Evolutionary conservation across 2,797 vertebrate species (phyloP), one percentile per base, ranked within the genome.

Genomic region (Melanotaenia trifasciata): DNA sequence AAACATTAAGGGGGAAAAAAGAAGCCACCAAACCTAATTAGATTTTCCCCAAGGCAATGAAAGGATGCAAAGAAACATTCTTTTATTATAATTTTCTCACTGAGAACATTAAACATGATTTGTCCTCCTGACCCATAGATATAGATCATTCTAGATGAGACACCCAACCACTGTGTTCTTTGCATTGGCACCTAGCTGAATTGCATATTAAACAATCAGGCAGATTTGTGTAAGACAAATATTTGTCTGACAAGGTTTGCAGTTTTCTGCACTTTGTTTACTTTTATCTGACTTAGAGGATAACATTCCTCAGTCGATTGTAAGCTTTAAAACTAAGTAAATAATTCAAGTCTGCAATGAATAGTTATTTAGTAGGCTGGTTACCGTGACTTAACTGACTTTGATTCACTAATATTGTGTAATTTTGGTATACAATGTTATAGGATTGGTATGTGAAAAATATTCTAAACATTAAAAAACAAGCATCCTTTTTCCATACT

Each of bases 161-260:
- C 8, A 4, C 28, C 0, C 1, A 67, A 67, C 20, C 18, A 7
- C 38, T 61, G 60, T 79, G 74, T 76, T 81, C 67, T 65, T 79
- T 67, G 62, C 58, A 74, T 71, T 67, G 50, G 26, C 81, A 83
- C 87, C 85, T 87, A 87, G 62, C 68, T 20, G 8, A 11, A 57
- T 58, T 79, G 56, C 64, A 78, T 56, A 58, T 88, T 72, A 80
- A 86, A 67, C 47, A 79, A 83, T 84, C 77, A 85, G 62, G 70
- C 58, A 61, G 58, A 78, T 47, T 47, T 20, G 5, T 47, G 20
- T 47, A 0, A 47, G 18, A 20, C 43, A 45, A 45, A 20, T 81
- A 76, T 83, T 45, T 58, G 58, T 30, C n/a, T 51, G 58, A 66
- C 64, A 47, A 67, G 59, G 70, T 70, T 68, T 43, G 59, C 59